Percentiles rank a stretch among this genome's conserved stretches.
Evolutionary conservation across 2,113 vertebrate species (phyloP).

Genomic region (Nycticryphes semicollaris): DNA sequence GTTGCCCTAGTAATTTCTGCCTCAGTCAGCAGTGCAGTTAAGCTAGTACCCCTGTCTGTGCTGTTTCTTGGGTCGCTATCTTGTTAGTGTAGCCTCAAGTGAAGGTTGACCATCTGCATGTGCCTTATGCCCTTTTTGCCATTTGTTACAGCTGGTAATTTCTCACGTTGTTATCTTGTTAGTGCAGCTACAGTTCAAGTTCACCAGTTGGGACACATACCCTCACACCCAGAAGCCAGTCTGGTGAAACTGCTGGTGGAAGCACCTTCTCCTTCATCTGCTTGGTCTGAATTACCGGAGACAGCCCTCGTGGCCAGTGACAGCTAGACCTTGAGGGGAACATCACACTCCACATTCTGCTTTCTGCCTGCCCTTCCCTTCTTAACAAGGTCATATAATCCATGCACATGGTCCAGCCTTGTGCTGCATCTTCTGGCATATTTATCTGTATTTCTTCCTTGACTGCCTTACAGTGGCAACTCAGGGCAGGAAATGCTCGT

Average conservation of each 20-base stretch:
- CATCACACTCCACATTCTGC: rapidly evolving
- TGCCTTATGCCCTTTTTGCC: neutral
- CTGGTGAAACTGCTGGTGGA: neutral
- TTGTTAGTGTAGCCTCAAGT: neutral
- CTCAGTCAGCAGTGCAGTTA: neutral
- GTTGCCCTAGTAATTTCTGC: neutral
- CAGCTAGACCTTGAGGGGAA: neutral
- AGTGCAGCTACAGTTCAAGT: neutral
- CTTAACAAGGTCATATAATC: neutral
- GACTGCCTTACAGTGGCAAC: neutral
- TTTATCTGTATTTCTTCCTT: neutral
- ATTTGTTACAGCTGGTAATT: neutral
- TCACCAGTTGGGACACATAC: neutral
- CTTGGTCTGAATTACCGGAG: neutral
- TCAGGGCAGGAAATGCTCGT: neutral
- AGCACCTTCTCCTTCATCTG: neutral
- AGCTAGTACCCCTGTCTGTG: neutral
- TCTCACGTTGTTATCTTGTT: neutral
- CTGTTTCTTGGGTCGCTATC: neutral
- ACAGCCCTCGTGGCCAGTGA: neutral
- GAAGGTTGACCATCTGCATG: neutral
- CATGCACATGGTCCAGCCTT: neutral
- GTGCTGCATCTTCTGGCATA: neutral
- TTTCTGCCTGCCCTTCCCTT: neutral
- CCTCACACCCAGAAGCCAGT: neutral